Evolutionary conservation across 2,888 invertebrate genomes (phyloP).

Genomic region (Cylindroiulus punctatus): DNA sequence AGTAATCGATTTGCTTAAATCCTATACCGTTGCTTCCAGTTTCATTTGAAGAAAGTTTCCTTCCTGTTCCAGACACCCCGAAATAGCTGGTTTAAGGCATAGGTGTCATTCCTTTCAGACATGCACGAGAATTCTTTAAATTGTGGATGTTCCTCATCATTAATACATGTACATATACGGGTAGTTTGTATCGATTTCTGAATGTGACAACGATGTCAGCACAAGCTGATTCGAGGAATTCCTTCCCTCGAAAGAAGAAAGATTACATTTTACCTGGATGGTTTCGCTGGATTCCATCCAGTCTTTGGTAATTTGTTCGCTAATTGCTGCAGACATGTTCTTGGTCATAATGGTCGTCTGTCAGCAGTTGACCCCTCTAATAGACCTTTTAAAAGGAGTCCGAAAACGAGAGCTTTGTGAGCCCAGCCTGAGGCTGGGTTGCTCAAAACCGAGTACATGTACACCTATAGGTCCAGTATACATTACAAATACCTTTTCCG

Average conservation of each 20-base stretch:
- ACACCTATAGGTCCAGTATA: too few relatives aligned
- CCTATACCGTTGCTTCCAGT: background rate
- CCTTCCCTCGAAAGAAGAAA: background rate
- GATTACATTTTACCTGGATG: background rate
- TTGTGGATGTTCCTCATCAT: background rate
- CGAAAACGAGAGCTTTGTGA: background rate
- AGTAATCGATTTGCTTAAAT: background rate
- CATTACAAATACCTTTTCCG: background rate
- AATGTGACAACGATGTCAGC: background rate
- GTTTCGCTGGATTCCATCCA: background rate
- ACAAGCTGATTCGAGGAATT: background rate
- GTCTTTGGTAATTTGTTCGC: background rate
- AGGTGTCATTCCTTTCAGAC: background rate
- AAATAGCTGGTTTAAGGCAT: background rate
- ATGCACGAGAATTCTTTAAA: background rate
- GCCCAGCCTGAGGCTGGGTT: background rate
- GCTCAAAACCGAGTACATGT: background rate
- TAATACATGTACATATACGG: background rate
- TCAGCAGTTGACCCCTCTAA: slow-evolving; percentile 33
- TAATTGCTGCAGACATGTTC: background rate
- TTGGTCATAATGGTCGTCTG: background rate
- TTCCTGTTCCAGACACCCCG: background rate
- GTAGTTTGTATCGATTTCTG: slow-evolving; percentile 14
- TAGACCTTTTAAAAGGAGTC: slow-evolving; percentile 23
- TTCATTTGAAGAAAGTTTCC: too few relatives aligned